A percentile compares a stretch with the other conserved stretches of the same genome.
Evolutionary conservation across 37 sponge, comb jelly and placozoan species (phyloP).

Genomic region (Cliona cf. orientalis): DNA sequence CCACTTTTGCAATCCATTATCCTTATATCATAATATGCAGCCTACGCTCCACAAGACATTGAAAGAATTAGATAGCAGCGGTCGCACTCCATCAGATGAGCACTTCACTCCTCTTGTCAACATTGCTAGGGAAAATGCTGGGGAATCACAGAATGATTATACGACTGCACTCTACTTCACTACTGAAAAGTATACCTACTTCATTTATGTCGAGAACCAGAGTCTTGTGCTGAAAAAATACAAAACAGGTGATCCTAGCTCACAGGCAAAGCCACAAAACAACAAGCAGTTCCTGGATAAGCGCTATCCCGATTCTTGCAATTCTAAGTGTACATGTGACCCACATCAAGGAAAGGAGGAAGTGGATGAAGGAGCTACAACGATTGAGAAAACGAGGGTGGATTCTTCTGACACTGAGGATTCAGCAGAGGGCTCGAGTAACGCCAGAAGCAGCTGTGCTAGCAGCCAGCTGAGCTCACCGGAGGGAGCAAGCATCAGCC

Average conservation of each 20-base stretch:
- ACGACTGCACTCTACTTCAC: constrained; percentile 14
- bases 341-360: background rate
- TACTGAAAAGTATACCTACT: constrained; percentile 7
- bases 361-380: background rate
- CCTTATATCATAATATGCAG: background rate
- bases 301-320: background rate
- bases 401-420: background rate
- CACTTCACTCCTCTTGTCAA: too few species aligned
- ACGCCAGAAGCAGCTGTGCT: background rate
- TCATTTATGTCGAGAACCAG: background rate
- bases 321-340: background rate
- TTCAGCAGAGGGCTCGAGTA: background rate
- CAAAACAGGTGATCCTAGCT: too few species aligned
- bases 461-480: too few species aligned
- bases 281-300: background rate
- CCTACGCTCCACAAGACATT: background rate
- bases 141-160: too few species aligned
- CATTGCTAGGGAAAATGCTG: too few species aligned
- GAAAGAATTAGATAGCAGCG: background rate
- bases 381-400: background rate
- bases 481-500: too few species aligned
- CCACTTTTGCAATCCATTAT: too few species aligned
- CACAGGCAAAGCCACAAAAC: too few species aligned
- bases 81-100: too few species aligned
- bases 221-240: background rate